Base-by-base conservation (phyloP, 2,113 vertebrate species). In the Plecotus auritus region DNA sequence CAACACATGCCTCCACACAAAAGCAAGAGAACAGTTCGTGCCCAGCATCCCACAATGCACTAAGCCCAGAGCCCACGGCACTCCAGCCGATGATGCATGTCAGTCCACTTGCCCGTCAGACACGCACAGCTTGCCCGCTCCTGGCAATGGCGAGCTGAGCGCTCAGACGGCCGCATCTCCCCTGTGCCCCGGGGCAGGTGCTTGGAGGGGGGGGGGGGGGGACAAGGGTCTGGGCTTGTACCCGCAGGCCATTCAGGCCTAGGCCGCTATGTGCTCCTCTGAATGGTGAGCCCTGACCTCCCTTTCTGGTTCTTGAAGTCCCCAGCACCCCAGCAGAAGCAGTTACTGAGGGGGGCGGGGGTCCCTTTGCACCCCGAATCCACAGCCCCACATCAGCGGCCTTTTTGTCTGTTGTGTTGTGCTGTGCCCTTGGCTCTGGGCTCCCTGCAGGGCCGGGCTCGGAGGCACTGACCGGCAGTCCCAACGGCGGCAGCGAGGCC, bases 401-500 rank as follows among this genome's bases (percentile, higher is more conserved):
- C 8, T 95, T 61, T 76, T 81, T 94, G 45, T 95, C 49, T 95
- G 83, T 95, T 92, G 93, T 97, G 82, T 97, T 78, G 76, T 35
- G 20, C 32, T 64, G 13, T 86, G 83, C 96, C 28, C 61, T 64
- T 5, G 61, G 64, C 95, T 96, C 93, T 98, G 95, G 97, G 90
- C 95, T 98, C 93, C 88, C 86, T 80, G 54, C 98, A 98, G 98
- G 98, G 88, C 93, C 97, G 61, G 96, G 98, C 96, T 98, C 98
- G 0, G 98, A 99, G 86, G 87, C 90, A 22, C 35, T 98, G 97
- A 92, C 97, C 37, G 85, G 97, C 96, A 99, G 98, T 96, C 98
- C 98, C 72, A 95, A 96, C 92, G 66, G 96, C 85, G 95, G 95
- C 66, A 98, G 98, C 35, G 99, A 99, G 91, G 99, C 98, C 92